phyloP scores from a whole-genome alignment of 2,797 vertebrate genomes.

The Tenualosa thibaudeaui region DNA sequence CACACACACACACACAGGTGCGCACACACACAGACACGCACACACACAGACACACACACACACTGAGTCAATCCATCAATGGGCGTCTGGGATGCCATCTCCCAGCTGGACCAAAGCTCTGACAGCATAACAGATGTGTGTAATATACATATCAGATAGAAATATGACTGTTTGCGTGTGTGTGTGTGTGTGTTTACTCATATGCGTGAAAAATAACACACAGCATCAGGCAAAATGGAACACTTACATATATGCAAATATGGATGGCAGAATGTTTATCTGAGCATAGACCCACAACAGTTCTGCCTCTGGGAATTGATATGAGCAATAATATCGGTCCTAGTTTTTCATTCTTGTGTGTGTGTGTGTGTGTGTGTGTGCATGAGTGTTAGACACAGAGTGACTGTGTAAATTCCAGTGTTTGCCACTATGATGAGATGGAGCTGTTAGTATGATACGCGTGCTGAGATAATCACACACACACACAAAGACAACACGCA shows the following conservation, averaged over 20 bases:
- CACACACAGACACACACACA: conserved; percentile 55
- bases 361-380: conserved; percentile 18
- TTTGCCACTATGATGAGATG: too few species aligned
- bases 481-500: conserved; percentile 9
- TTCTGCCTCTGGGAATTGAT: conserved; percentile 73
- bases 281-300: conserved; percentile 19
- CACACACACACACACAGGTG: not conserved
- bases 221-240: conserved; percentile 70
- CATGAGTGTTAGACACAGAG: not conserved
- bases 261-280: conserved; percentile 40
- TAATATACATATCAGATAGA: conserved; percentile 93
- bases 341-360: not conserved
- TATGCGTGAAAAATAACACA: conserved; percentile 76
- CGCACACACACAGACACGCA: too few species aligned
- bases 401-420: not conserved
- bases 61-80: conserved; percentile 90
- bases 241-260: conserved; percentile 90
- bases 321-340: conserved; percentile 72
- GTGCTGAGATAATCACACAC: not conserved
- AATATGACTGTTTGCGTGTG: conserved; percentile 75
- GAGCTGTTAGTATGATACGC: not conserved
- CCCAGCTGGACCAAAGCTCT: conserved; percentile 82
- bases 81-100: conserved; percentile 93
- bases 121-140: conserved; percentile 99
- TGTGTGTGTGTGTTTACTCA: conserved; percentile 42